Evolutionary conservation across 1,140 invertebrate species (phyloP).

Genomic region (Brachionus sp.): DNA sequence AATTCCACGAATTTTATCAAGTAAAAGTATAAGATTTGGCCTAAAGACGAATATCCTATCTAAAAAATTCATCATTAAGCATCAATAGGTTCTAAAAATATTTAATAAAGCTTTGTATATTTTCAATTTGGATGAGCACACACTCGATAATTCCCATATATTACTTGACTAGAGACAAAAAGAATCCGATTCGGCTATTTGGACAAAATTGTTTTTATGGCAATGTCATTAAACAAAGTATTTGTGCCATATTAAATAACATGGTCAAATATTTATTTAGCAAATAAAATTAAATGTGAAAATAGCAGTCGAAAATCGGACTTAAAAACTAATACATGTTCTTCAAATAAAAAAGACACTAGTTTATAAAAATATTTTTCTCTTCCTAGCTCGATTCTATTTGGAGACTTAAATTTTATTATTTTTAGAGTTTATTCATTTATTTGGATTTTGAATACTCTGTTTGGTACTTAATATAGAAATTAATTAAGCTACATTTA

Average conservation of each 20-base stretch:
- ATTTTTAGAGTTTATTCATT: too few relatives aligned
- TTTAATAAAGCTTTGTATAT: not conserved
- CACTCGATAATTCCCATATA: not conserved
- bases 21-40: not conserved
- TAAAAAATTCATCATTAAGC: not conserved
- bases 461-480: too few relatives aligned
- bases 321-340: not conserved
- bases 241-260: not conserved
- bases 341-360: not conserved
- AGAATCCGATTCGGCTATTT: not conserved
- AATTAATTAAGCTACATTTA: too few relatives aligned
- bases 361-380: not conserved
- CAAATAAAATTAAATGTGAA: not conserved
- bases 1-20: not conserved
- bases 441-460: too few relatives aligned
- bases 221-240: not conserved
- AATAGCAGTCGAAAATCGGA: not conserved
- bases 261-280: not conserved
- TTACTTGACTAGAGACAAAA: not conserved
- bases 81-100: not conserved
- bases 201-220: not conserved
- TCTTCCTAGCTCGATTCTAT: not conserved
- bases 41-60: not conserved
- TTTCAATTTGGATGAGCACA: not conserved
- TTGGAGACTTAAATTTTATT: not conserved